Base-by-base conservation (phyloP, 2,113 vertebrate species). In the Columba livia region DNA sequence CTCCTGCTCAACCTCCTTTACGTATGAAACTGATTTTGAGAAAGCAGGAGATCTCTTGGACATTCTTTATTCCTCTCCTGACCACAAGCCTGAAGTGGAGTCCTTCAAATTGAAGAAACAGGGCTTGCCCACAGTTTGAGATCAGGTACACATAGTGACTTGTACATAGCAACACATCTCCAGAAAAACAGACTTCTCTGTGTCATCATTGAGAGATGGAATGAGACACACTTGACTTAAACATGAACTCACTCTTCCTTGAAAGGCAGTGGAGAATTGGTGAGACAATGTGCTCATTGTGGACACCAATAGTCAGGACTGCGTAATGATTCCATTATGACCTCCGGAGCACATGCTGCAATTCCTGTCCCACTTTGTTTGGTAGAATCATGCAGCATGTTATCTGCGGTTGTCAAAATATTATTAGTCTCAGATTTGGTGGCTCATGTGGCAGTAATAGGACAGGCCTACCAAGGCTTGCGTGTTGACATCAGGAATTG, bases 281-380 rank as follows among this genome's bases (percentile, higher is more conserved):
- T 85, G 42, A 71, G 57, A 28, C 32, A 53, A 20, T 0, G 2
- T 53, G n/a, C 15, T 82, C 15, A 4, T 40, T 0, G 0, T 34
- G 19, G 23, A 12, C 0, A 0, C 40, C 5, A 11, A 11, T n/a
- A 2, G 3, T 84, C 58, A 73, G 51, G 50, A 40, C 47, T 36
- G 25, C 47, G 3, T 8, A 36, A 25, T 54, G 36, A 48, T 70
- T 88, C 58, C 69, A 47, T 66, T 26, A 38, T 3, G 11, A 82
- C 58, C 86, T 34, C 3, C 3, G 62, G 53, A 65, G 15, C 26
- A 17, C 7, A 23, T 6, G 32, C 62, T 77, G 62, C 2, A 5
- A 23, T 75, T 72, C 89, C 87, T 47, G 48, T 60, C 75, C 71
- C 2, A 3, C 50, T 56, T 60, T 4, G 0, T 65, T 66, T 57